Percentiles rank a stretch among this genome's conserved stretches.
Conservation (phyloP, 2,888 invertebrate species). For the Microdon myrmicae region DNA sequence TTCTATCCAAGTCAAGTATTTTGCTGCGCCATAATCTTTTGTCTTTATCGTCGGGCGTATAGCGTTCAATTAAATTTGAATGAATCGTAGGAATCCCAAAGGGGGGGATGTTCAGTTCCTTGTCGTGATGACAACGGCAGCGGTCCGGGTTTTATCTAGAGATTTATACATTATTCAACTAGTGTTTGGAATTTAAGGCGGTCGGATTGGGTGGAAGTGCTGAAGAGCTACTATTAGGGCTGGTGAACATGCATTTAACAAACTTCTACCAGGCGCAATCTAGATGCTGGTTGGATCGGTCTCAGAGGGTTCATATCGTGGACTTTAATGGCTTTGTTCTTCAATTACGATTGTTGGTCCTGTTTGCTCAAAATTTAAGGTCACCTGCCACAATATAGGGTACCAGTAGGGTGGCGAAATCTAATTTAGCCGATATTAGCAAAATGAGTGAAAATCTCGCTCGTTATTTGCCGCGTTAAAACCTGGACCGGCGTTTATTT, state of each 20-base stretch:
- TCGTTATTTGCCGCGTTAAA: too few relatives aligned
- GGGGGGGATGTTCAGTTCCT: conserved; percentile 9
- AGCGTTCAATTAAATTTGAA: conserved; percentile 29
- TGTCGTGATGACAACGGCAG: conserved; percentile 20
- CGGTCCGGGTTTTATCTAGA: conserved; percentile 18
- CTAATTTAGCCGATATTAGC: too few relatives aligned
- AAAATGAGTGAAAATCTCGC: too few relatives aligned
- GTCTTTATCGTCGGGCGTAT: conserved; percentile 18
- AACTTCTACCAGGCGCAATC: neutral
- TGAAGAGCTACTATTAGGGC: too few relatives aligned
- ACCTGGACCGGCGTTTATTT: too few relatives aligned
- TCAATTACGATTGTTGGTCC: too few relatives aligned
- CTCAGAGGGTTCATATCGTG: neutral
- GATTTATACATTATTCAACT: conserved; percentile 14
- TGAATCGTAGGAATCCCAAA: conserved; percentile 26
- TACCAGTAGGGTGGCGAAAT: too few relatives aligned
- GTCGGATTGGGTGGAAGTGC: too few relatives aligned
- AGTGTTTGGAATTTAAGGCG: conserved; percentile 6
- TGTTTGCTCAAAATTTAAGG: too few relatives aligned
- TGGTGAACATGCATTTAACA: neutral
- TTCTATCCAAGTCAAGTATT: conserved; percentile 32
- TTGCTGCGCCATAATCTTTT: conserved; percentile 14
- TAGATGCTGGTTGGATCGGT: neutral
- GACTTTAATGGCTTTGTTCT: conserved; percentile 1
- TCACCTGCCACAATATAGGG: too few relatives aligned